These are phyloP conservation scores for Lagorchestes hirsutus DNA, from an alignment of 2,797 vertebrate species.

Conservation along the genomic window DNA sequence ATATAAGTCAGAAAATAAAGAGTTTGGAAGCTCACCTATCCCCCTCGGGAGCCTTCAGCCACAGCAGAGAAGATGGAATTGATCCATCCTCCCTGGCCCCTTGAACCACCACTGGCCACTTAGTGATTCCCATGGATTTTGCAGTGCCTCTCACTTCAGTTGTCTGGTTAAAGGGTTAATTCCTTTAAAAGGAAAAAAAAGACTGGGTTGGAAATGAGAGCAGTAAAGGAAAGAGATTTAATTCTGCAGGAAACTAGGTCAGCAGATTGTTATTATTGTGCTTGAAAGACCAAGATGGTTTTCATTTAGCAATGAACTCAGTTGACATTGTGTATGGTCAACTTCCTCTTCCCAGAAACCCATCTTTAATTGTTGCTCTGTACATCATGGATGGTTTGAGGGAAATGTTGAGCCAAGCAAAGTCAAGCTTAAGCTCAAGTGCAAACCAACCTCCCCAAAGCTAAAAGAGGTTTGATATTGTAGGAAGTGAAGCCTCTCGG, in stretches of 20 bases:
- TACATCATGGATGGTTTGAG: slow-evolving; percentile 35
- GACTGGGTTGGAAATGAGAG: slow-evolving; percentile 75
- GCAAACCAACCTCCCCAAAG: slow-evolving; percentile 28
- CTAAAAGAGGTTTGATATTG: slow-evolving; percentile 19
- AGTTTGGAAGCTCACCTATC: slow-evolving; percentile 69
- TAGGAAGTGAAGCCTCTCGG: slow-evolving; percentile 51
- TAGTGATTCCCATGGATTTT: background rate
- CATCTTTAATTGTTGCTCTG: slow-evolving; percentile 62
- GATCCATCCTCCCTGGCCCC: background rate
- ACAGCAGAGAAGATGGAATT: slow-evolving; percentile 14
- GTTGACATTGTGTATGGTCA: slow-evolving; percentile 62
- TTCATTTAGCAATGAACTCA: slow-evolving; percentile 78
- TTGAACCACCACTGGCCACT: background rate
- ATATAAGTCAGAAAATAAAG: slow-evolving; percentile 66
- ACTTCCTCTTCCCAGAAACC: slow-evolving; percentile 79
- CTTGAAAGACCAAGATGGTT: slow-evolving; percentile 76
- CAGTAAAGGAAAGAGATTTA: slow-evolving; percentile 78
- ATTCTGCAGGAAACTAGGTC: slow-evolving; percentile 84
- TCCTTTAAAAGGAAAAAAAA: slow-evolving; percentile 38
- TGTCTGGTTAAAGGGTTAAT: slow-evolving; percentile 74
- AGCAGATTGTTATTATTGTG: slow-evolving; percentile 79
- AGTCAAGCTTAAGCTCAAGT: slow-evolving; percentile 39
- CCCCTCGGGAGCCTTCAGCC: slow-evolving; percentile 62
- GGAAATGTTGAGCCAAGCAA: slow-evolving; percentile 61
- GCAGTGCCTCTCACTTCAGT: background rate